Evolutionary conservation across 2,797 vertebrate species (phyloP).

Genomic region (Falco concolor): DNA sequence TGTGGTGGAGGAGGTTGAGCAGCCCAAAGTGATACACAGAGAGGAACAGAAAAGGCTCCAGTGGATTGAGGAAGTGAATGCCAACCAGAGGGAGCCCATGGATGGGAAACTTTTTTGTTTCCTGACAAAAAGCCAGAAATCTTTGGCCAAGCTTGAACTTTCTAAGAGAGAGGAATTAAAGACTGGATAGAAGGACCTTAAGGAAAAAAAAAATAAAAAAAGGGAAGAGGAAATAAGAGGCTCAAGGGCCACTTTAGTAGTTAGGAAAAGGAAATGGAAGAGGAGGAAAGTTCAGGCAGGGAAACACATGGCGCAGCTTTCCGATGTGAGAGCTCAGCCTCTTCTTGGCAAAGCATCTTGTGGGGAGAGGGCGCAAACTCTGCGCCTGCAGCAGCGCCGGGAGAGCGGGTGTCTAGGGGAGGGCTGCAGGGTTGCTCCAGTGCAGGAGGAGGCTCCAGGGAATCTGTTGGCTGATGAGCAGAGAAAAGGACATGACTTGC

Average conservation of each 20-base stretch:
- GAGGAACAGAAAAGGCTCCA: background rate
- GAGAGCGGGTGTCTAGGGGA: background rate
- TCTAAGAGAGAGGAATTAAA: background rate
- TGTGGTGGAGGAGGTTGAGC: background rate
- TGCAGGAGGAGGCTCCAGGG: background rate
- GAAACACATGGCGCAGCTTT: fast-evolving
- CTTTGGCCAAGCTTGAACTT: background rate
- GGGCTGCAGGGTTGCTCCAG: background rate
- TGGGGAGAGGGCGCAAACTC: fast-evolving
- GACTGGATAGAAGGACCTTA: background rate
- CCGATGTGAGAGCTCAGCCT: background rate
- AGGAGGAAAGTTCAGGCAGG: background rate
- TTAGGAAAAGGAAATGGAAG: background rate
- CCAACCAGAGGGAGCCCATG: background rate
- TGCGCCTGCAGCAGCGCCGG: background rate
- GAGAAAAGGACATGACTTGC: background rate
- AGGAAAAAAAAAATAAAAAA: background rate
- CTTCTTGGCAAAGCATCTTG: background rate
- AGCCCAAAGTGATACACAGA: background rate
- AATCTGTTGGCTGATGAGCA: background rate
- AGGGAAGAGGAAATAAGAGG: background rate
- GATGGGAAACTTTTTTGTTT: background rate
- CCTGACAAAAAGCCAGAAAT: background rate
- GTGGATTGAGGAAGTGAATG: fast-evolving
- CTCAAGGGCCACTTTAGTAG: background rate